Evolutionary conservation across 2,888 invertebrate genomes (phyloP).

Genomic region (Lydus trimaculatus): DNA sequence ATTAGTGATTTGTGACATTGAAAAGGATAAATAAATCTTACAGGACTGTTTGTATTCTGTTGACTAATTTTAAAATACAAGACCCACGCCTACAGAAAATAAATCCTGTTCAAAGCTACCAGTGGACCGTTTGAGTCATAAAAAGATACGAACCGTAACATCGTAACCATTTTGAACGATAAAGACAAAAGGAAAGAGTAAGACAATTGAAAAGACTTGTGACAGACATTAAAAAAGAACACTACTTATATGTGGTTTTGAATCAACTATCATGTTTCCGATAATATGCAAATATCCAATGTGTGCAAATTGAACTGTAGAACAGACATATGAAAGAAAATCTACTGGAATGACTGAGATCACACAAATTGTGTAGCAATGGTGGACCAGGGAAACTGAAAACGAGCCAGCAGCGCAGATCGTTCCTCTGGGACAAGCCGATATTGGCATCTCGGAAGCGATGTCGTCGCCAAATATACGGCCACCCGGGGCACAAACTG

Average conservation of each 20-base stretch:
- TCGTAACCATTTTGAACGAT: background rate
- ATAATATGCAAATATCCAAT: background rate
- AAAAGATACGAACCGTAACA: slow-evolving; percentile 8
- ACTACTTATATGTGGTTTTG: too few species aligned
- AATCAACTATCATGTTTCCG: background rate
- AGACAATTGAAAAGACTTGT: background rate
- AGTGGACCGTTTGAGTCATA: slow-evolving; percentile 5
- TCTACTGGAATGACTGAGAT: background rate
- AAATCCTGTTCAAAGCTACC: slow-evolving; percentile 8
- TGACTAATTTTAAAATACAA: slow-evolving; percentile 10
- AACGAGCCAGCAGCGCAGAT: slow-evolving; percentile 49
- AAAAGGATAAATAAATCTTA: background rate
- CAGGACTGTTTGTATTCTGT: background rate
- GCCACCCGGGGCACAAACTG: slow-evolving; percentile 58
- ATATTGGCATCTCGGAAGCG: slow-evolving; percentile 59
- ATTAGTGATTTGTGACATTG: background rate
- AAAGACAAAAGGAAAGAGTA: background rate
- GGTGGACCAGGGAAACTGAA: slow-evolving; percentile 35
- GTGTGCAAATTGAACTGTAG: background rate
- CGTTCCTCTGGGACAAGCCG: slow-evolving; percentile 57
- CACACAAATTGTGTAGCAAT: slow-evolving; percentile 5
- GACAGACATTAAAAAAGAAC: background rate
- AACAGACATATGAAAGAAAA: background rate
- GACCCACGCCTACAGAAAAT: slow-evolving; percentile 3
- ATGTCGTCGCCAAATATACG: slow-evolving; percentile 60